Conservation (phyloP, 2,888 invertebrate genomes). For the Tromatobia lineatoria region DNA sequence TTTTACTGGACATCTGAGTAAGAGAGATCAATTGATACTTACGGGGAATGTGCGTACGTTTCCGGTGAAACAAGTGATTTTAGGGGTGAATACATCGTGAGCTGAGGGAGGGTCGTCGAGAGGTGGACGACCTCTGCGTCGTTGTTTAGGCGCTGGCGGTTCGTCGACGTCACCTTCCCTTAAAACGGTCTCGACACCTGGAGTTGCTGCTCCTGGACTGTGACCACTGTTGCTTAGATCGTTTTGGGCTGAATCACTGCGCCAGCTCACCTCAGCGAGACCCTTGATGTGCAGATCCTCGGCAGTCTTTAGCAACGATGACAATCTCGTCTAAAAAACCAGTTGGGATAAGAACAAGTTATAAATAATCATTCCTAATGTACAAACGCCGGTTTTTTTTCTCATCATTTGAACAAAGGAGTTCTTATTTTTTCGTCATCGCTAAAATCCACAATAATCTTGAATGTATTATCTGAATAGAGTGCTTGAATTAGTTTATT, state of each 20-base stretch:
- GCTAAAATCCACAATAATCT: too few relatives aligned
- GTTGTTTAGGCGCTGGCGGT: constrained; percentile 86
- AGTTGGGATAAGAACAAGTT: constrained; percentile 16
- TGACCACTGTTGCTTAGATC: constrained; percentile 80
- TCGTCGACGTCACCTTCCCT: constrained; percentile 82
- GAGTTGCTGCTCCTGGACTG: constrained; percentile 81
- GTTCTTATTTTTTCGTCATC: too few relatives aligned
- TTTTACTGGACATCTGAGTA: neutral
- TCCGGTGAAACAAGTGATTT: constrained; percentile 86
- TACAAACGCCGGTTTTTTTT: neutral
- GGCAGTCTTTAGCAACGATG: constrained; percentile 95
- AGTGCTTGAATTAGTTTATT: too few relatives aligned
- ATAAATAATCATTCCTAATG: constrained; percentile 73
- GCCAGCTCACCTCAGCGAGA: constrained; percentile 95
- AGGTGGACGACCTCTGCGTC: constrained; percentile 90
- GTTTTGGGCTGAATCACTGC: constrained; percentile 84
- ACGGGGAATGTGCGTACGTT: constrained; percentile 78
- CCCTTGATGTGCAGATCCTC: constrained; percentile 97
- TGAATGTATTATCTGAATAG: too few relatives aligned
- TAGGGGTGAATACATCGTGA: constrained; percentile 86
- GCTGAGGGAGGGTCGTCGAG: constrained; percentile 88
- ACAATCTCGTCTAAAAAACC: constrained; percentile 91
- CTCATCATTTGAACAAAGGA: too few relatives aligned
- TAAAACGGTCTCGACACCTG: constrained; percentile 82
- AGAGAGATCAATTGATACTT: constrained; percentile 10